Evolutionary conservation across 2,113 vertebrate genomes (phyloP).

Genomic region (Chascanopsetta lugubris): DNA sequence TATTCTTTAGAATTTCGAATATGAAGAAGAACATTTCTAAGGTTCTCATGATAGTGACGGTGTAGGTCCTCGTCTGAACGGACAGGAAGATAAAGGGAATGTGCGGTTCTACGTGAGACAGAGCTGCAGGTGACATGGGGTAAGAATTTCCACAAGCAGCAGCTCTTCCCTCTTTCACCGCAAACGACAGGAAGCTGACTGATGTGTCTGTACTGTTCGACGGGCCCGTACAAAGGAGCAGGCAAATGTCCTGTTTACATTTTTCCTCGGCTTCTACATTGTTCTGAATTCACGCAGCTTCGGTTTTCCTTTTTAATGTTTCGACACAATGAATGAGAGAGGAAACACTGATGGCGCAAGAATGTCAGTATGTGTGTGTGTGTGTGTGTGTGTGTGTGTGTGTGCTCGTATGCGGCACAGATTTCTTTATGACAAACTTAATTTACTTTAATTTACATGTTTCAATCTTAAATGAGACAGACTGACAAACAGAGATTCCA

Average conservation of each 20-base stretch:
- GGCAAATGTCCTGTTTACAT: slow-evolving; percentile 38
- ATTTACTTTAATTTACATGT: too few relatives aligned
- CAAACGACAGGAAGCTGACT: slow-evolving; percentile 34
- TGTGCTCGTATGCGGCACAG: too few relatives aligned
- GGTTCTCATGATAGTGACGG: not conserved
- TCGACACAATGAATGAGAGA: slow-evolving; percentile 10
- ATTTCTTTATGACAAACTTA: too few relatives aligned
- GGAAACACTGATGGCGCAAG: slow-evolving; percentile 11
- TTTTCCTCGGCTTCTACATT: slow-evolving; percentile 1
- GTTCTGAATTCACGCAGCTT: slow-evolving; percentile 6
- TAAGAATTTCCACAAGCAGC: not conserved
- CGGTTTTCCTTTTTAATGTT: not conserved
- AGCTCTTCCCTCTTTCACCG: slow-evolving; percentile 9
- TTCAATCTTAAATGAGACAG: too few relatives aligned
- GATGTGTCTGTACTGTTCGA: slow-evolving; percentile 27
- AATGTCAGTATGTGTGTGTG: not conserved
- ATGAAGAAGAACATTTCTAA: not conserved
- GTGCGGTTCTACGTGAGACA: too few relatives aligned
- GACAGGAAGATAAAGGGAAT: not conserved
- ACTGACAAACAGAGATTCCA: too few relatives aligned
- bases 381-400: not conserved
- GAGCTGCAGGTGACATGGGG: not conserved
- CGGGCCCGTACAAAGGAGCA: slow-evolving; percentile 4
- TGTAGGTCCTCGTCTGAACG: not conserved
- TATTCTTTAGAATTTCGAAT: not conserved